phyloP scores from a whole-genome alignment of 2,797 vertebrate species.

The Myotis findleyi region DNA sequence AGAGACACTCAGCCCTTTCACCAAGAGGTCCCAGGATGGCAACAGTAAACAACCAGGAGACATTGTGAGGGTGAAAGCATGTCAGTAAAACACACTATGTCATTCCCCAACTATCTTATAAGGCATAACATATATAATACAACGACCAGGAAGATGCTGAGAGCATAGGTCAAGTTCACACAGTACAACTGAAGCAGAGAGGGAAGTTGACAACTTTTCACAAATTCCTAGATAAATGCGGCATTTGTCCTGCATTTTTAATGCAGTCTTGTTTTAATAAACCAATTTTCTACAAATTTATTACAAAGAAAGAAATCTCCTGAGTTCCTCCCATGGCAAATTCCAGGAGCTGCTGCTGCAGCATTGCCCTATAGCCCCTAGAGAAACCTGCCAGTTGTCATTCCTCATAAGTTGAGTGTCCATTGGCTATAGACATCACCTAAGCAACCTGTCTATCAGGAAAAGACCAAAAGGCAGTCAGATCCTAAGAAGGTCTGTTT shows the following conservation, averaged over 20 bases:
- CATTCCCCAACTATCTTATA: neutral
- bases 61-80: neutral
- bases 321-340: neutral
- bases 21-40: neutral
- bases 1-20: neutral
- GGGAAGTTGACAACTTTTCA: neutral
- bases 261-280: neutral
- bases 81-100: neutral
- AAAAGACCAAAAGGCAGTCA: neutral
- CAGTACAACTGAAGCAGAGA: neutral
- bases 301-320: neutral
- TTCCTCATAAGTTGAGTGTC: neutral
- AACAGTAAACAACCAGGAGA: neutral
- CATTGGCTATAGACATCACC: neutral
- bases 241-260: neutral
- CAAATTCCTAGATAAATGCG: neutral
- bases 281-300: neutral
- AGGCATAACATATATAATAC: neutral
- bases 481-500: constrained; percentile 12
- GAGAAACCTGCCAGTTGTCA: constrained; percentile 9
- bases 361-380: neutral
- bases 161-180: neutral
- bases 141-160: neutral
- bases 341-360: neutral
- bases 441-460: neutral